These are phyloP conservation scores for Regulus satrapa DNA, from an alignment of 2,113 vertebrate species.

Conservation along the genomic window DNA sequence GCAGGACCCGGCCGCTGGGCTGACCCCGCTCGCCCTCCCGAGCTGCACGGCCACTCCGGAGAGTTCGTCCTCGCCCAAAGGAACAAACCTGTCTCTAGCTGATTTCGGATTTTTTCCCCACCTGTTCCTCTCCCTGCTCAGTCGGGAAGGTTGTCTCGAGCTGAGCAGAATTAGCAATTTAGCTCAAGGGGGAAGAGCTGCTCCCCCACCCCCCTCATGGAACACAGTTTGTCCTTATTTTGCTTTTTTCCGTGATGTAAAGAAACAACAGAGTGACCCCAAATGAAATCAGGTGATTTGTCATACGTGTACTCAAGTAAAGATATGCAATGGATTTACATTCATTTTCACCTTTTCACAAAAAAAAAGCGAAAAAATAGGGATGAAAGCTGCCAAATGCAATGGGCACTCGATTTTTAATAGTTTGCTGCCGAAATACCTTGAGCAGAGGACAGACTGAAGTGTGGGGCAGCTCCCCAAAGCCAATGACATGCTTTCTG, in stretches of 20 bases:
- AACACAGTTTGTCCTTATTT: background rate
- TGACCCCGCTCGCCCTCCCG: background rate
- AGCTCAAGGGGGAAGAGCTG: background rate
- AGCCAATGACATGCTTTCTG: background rate
- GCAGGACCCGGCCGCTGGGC: background rate
- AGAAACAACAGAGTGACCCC: background rate
- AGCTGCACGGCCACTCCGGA: background rate
- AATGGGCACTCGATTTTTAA: background rate
- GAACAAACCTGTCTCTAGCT: background rate
- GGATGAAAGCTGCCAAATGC: background rate
- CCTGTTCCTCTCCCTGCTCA: background rate
- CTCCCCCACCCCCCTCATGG: background rate
- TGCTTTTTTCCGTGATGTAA: background rate
- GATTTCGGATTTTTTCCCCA: background rate
- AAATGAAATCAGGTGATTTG: background rate
- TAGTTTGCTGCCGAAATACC: background rate
- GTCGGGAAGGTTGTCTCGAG: background rate
- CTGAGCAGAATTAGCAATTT: background rate
- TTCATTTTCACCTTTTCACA: background rate
- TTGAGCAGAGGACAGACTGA: background rate
- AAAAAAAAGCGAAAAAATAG: background rate
- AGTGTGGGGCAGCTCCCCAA: background rate
- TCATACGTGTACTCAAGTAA: background rate
- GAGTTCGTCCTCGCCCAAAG: background rate
- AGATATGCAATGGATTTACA: background rate